Evolutionary conservation across 2,888 invertebrate species (phyloP).

Genomic region (Sclerodermus sp.): DNA sequence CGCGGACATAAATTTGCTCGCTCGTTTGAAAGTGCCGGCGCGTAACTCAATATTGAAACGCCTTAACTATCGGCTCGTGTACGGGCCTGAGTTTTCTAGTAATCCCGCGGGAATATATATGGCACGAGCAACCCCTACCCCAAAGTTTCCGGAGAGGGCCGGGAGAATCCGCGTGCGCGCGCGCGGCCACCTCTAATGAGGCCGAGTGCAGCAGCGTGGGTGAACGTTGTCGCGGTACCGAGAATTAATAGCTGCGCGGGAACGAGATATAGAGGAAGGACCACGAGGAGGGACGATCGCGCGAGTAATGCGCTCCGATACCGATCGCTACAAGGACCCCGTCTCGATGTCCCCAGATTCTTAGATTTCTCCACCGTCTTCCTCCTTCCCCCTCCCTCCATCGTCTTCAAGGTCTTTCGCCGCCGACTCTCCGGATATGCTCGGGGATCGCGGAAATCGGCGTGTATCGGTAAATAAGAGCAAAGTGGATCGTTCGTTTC

Average conservation of each 20-base stretch:
- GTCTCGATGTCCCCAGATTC: constrained; percentile 2
- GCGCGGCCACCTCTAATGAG: constrained; percentile 38
- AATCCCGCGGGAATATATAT: constrained; percentile 18
- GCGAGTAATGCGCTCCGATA: constrained; percentile 29
- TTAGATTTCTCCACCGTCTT: neutral
- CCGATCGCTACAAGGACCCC: constrained; percentile 24
- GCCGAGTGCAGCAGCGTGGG: constrained; percentile 35
- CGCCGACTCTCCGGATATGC: too few species aligned
- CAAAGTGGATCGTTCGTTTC: too few species aligned
- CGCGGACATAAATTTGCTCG: constrained; percentile 31
- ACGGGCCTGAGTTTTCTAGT: constrained; percentile 12
- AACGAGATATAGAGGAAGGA: constrained; percentile 24
- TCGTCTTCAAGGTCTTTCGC: too few species aligned
- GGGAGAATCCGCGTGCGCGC: too few species aligned
- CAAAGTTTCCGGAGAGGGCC: too few species aligned
- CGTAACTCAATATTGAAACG: constrained; percentile 37
- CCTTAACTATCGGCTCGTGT: constrained; percentile 25
- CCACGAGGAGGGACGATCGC: constrained; percentile 13
- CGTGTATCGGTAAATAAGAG: too few species aligned
- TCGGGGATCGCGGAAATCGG: too few species aligned
- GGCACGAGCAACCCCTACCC: too few species aligned
- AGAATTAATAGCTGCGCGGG: constrained; percentile 34
- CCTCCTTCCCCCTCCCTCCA: too few species aligned
- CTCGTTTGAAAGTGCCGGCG: constrained; percentile 33
- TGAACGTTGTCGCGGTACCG: constrained; percentile 27